These are phyloP conservation scores for Hassar affinis DNA, from an alignment of 2,113 vertebrate genomes.

Conservation along the genomic window DNA sequence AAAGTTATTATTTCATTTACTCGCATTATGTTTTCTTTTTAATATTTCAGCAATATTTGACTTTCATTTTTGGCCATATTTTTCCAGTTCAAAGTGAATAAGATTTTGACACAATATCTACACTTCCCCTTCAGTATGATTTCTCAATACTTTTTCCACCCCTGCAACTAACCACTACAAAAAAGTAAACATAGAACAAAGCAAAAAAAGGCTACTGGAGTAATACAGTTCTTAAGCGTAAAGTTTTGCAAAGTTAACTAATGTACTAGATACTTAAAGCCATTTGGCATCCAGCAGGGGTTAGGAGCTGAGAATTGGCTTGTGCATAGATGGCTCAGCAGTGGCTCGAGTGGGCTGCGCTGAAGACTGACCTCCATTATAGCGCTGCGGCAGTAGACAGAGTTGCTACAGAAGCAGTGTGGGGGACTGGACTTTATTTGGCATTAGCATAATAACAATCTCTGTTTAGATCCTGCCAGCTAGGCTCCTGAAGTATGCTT, in stretches of 20 bases:
- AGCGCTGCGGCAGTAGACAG: constrained; percentile 18
- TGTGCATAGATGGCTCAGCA: constrained; percentile 4
- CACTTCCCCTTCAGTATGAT: background rate
- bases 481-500: constrained; percentile 23
- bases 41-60: background rate
- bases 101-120: background rate
- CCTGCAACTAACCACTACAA: background rate
- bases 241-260: constrained; percentile 32
- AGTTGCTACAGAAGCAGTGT: constrained; percentile 20
- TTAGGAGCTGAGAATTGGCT: constrained; percentile 33
- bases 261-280: constrained; percentile 10
- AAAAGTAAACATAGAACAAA: background rate
- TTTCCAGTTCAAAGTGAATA: background rate
- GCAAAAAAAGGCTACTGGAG: background rate
- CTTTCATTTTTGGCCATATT: background rate
- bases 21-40: background rate
- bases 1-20: too few species aligned
- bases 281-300: constrained; percentile 22
- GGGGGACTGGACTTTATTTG: constrained; percentile 43
- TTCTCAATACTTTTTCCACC: background rate
- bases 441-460: constrained; percentile 51
- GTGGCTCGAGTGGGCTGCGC: constrained; percentile 27
- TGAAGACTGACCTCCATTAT: constrained; percentile 35
- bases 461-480: constrained; percentile 57
- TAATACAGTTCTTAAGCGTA: background rate